phyloP scores from a whole-genome alignment of 2,888 invertebrate species.

The Adineta ricciae region DNA sequence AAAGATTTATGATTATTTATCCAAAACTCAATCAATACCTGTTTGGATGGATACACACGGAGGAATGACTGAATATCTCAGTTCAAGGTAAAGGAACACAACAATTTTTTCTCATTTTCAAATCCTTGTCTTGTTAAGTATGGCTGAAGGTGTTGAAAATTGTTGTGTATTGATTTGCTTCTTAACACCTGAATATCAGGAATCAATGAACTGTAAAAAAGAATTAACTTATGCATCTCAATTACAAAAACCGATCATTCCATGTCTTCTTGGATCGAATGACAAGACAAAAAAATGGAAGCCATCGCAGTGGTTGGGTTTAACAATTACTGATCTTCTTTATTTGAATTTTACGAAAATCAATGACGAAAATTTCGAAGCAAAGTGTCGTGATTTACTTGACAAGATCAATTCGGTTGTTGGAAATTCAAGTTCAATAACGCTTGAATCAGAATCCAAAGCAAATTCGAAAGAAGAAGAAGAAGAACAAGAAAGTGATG shows the following conservation, averaged over 20 bases:
- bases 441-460: not conserved
- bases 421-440: too few relatives aligned
- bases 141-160: not conserved
- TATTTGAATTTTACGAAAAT: not conserved
- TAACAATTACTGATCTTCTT: not conserved
- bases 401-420: not conserved
- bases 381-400: not conserved
- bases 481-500: not conserved
- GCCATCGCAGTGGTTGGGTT: not conserved
- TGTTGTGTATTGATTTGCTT: not conserved
- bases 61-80: not conserved
- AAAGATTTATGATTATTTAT: not conserved
- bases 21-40: not conserved
- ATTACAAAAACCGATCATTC: not conserved
- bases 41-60: not conserved
- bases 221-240: not conserved
- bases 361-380: not conserved
- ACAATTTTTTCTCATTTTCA: too few relatives aligned
- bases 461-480: not conserved
- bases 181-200: not conserved
- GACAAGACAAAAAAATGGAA: not conserved
- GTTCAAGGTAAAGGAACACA: not conserved
- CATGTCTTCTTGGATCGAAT: not conserved
- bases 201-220: not conserved
- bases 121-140: too few relatives aligned